Evolutionary conservation across 2,888 invertebrate genomes (phyloP), one percentile per base, ranked within the genome.

Genomic region (Archaeoteleia sp.): DNA sequence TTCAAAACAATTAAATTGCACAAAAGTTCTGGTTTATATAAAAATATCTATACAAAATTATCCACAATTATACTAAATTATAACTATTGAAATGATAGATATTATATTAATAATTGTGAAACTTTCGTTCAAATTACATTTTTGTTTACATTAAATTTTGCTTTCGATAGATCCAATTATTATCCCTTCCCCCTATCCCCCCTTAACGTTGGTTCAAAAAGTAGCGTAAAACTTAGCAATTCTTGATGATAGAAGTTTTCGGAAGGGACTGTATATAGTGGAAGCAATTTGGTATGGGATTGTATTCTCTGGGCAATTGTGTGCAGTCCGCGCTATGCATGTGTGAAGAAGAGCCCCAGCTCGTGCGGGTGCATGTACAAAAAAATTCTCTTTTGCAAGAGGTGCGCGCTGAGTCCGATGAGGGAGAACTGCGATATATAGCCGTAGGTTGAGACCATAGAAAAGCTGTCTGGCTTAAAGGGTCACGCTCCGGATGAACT

Each of bases 391-490:
- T 76, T 74, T 74, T 73, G 75, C 74, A 67, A 71, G 70, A 72
- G 67, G 67, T 58, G 62, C 63, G 71, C 62, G 66, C 71, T 61
- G 73, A 69, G 60, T 67, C 65, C 68, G 61, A 69, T 63, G 70
- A 67, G 68, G 72, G 66, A 61, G 67, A 68, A 62, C 60, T 54
- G 73, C 71, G 71, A 76, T 72, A 75, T 71, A 74, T 74, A 70
- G 67, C 70, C 60, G 68, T 65, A 70, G 75, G 75, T 82, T 76
- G 80, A 82, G 78, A 78, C 81, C 82, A 80, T 82, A 82, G 81
- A 82, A 82, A 81, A 81, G 76, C 78, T 75, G 82, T 82, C 82
- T 82, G 82, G 82, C 82, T 82, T 82, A 82, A 82, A 82, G 82
- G 79, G 82, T 82, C 78, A 78, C 76, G 75, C 74, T 78, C 78